A percentile compares a stretch with the other conserved stretches of the same genome.
Conservation (phyloP, 1,140 invertebrate species). For the Brachystomella parvula region DNA sequence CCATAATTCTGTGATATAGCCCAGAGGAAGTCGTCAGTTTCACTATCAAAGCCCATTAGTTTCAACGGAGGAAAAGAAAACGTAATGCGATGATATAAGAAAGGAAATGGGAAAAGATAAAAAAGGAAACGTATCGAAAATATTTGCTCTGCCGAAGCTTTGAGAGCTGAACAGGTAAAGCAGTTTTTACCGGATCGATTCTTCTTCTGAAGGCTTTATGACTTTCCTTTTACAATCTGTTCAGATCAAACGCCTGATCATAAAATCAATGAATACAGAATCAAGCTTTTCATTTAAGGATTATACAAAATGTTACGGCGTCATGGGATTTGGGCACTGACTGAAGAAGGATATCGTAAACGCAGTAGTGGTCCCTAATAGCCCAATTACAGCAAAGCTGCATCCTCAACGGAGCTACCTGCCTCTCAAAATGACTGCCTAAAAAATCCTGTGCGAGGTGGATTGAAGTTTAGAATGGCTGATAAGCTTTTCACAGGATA, state of each 20-base stretch:
- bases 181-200: neutral
- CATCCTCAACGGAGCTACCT: no score
- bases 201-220: neutral
- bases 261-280: neutral
- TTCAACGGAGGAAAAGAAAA: slow-evolving; percentile 3
- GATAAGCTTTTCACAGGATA: no score
- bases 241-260: neutral
- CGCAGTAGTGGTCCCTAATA: neutral
- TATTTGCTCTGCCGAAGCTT: neutral
- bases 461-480: no score
- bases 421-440: no score
- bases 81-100: neutral
- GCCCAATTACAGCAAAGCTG: no score
- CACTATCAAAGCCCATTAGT: neutral
- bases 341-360: neutral
- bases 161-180: neutral
- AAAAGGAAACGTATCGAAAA: neutral
- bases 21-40: neutral
- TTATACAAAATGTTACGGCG: neutral
- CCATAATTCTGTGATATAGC: no score
- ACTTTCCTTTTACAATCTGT: neutral
- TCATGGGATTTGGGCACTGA: neutral
- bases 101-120: neutral
- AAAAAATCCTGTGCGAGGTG: neutral
- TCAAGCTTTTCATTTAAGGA: neutral